Percentiles rank a stretch among this genome's conserved stretches.
These are phyloP conservation scores for Prionailurus bengalensis DNA, from an alignment of 2,113 vertebrate genomes.

Conservation along the genomic window DNA sequence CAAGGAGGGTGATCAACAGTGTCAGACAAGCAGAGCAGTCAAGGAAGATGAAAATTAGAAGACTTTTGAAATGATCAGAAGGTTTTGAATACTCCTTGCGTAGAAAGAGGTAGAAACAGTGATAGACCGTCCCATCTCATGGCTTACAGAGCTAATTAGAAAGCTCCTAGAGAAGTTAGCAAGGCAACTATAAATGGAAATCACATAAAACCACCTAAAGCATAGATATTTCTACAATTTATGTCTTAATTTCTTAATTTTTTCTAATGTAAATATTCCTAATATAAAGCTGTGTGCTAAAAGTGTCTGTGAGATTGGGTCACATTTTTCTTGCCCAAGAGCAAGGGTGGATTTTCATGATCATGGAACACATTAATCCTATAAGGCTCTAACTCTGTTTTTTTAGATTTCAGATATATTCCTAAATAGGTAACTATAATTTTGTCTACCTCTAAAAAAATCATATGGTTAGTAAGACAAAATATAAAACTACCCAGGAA, in stretches of 20 bases:
- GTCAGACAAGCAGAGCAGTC: neutral
- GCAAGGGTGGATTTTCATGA: neutral
- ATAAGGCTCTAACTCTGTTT: neutral
- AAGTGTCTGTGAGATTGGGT: neutral
- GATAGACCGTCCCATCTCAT: neutral
- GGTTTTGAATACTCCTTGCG: neutral
- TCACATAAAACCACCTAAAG: neutral
- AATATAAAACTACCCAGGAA: neutral
- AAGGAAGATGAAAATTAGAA: neutral
- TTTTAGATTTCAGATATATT: neutral
- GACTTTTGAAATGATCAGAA: neutral
- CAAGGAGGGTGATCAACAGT: neutral
- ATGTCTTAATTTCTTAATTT: conserved; percentile 27
- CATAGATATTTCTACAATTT: neutral
- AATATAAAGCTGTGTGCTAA: neutral
- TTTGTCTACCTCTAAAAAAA: neutral
- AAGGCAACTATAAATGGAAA: neutral
- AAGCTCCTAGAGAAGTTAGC: neutral
- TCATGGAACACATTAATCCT: neutral
- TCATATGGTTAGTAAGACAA: neutral
- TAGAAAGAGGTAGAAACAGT: neutral
- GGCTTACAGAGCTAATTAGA: neutral
- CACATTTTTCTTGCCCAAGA: neutral
- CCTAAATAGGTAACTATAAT: neutral
- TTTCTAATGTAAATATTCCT: neutral